A percentile compares a stretch with the other conserved stretches of the same genome.
Evolutionary conservation across 2,888 invertebrate genomes (phyloP).

Genomic region (Oligia strigilis): DNA sequence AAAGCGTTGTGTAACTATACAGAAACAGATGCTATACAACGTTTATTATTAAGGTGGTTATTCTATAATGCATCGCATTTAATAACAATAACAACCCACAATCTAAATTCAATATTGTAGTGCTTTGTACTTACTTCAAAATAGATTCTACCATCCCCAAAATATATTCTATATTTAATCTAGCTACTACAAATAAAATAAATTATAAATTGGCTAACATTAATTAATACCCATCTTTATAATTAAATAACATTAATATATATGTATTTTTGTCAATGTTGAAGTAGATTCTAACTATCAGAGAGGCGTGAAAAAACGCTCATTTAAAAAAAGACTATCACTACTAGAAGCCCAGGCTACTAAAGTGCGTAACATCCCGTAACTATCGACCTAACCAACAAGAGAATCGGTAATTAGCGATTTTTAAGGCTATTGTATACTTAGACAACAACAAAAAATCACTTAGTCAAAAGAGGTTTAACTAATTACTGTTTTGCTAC

Average conservation of each 20-base stretch:
- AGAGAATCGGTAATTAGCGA: neutral
- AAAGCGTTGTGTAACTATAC: no score
- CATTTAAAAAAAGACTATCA: neutral
- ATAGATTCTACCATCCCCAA: slow-evolving; percentile 53
- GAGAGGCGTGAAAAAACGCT: slow-evolving; percentile 11
- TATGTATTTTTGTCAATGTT: slow-evolving; percentile 49
- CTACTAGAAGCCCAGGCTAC: slow-evolving; percentile 12
- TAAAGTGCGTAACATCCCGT: slow-evolving; percentile 38
- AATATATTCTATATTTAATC: slow-evolving; percentile 30
- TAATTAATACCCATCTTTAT: slow-evolving; percentile 54
- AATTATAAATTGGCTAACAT: slow-evolving; percentile 43
- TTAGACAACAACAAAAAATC: slow-evolving; percentile 15
- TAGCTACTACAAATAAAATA: slow-evolving; percentile 41
- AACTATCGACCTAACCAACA: slow-evolving; percentile 45
- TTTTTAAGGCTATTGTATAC: slow-evolving; percentile 16
- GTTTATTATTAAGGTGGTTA: neutral
- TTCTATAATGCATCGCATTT: neutral
- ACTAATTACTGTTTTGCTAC: slow-evolving; percentile 8
- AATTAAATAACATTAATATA: slow-evolving; percentile 44
- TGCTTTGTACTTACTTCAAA: slow-evolving; percentile 37
- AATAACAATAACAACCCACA: slow-evolving; percentile 18
- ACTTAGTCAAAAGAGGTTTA: slow-evolving; percentile 19
- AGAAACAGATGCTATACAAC: no score
- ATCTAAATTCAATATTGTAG: slow-evolving; percentile 12
- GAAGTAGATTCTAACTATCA: slow-evolving; percentile 29